phyloP scores from a whole-genome alignment of 2,113 vertebrate genomes.

The Perognathus longimembris region DNA sequence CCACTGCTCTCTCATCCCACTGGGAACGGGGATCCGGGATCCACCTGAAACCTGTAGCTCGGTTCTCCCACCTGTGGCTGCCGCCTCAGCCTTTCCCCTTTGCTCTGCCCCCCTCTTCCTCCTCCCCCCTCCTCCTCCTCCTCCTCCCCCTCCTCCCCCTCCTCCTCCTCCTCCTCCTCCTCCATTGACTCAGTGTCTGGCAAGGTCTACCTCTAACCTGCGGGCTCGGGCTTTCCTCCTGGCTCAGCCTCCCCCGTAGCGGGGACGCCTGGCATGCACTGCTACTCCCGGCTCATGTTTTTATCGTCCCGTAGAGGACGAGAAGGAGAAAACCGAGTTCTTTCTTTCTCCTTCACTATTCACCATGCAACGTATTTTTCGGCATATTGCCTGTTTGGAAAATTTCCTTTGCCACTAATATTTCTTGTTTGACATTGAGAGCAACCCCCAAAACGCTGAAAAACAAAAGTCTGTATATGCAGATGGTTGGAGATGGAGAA shows the following conservation, averaged over 20 bases:
- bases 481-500: not conserved
- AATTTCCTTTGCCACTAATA: constrained; percentile 5
- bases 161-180: not conserved
- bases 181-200: not conserved
- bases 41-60: not conserved
- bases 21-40: not conserved
- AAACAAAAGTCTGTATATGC: not conserved
- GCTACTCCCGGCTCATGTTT: not conserved
- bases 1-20: too few species aligned
- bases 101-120: not conserved
- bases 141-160: not conserved
- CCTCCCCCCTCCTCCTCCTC: too few species aligned
- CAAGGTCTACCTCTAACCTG: not conserved
- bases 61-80: not conserved
- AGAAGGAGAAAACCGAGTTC: not conserved
- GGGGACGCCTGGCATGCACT: not conserved
- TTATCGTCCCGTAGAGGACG: not conserved
- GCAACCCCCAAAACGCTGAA: not conserved
- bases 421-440: not conserved
- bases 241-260: not conserved
- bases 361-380: not conserved
- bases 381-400: constrained; percentile 20
- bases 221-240: not conserved
- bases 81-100: not conserved
- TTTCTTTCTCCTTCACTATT: not conserved